Conservation (phyloP, 2,888 invertebrate species). For the Pseudoips prasinana region DNA sequence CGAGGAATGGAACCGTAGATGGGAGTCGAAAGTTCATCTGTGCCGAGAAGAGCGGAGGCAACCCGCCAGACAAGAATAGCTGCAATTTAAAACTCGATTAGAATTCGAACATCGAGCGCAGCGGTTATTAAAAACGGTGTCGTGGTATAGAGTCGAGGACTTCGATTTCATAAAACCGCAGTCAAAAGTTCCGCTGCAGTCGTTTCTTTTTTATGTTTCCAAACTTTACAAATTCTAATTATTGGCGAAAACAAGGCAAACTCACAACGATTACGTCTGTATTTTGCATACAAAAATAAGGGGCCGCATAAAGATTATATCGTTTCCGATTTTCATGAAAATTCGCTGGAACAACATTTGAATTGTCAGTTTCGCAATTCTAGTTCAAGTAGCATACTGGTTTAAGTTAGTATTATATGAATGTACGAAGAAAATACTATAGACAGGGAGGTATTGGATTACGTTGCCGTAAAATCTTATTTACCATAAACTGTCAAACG, state of each 20-base stretch:
- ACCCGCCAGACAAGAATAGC: slow-evolving; percentile 75
- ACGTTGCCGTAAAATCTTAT: slow-evolving; percentile 69
- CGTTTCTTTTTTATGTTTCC: slow-evolving; percentile 28
- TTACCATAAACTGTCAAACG: slow-evolving; percentile 71
- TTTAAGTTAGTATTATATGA: slow-evolving; percentile 56
- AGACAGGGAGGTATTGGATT: slow-evolving; percentile 54
- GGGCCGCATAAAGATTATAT: slow-evolving; percentile 21
- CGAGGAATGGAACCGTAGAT: slow-evolving; percentile 69
- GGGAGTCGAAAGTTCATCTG: slow-evolving; percentile 70
- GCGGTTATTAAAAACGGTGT: slow-evolving; percentile 71
- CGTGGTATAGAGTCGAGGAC: slow-evolving; percentile 42
- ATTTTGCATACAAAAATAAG: slow-evolving; percentile 16
- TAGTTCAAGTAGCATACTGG: slow-evolving; percentile 44
- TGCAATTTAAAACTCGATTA: slow-evolving; percentile 82
- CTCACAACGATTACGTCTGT: slow-evolving; percentile 19
- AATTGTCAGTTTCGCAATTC: slow-evolving; percentile 42
- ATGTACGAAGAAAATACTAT: slow-evolving; percentile 60
- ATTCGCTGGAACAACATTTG: slow-evolving; percentile 41
- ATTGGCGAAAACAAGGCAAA: slow-evolving; percentile 25
- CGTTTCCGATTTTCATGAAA: slow-evolving; percentile 21
- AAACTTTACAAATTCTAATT: slow-evolving; percentile 38
- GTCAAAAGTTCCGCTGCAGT: slow-evolving; percentile 42
- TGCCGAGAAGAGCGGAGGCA: slow-evolving; percentile 40
- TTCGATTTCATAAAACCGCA: slow-evolving; percentile 39
- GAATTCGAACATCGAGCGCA: slow-evolving; percentile 72